Evolutionary conservation across 2,113 vertebrate species (phyloP).

Genomic region (Salvator merianae): DNA sequence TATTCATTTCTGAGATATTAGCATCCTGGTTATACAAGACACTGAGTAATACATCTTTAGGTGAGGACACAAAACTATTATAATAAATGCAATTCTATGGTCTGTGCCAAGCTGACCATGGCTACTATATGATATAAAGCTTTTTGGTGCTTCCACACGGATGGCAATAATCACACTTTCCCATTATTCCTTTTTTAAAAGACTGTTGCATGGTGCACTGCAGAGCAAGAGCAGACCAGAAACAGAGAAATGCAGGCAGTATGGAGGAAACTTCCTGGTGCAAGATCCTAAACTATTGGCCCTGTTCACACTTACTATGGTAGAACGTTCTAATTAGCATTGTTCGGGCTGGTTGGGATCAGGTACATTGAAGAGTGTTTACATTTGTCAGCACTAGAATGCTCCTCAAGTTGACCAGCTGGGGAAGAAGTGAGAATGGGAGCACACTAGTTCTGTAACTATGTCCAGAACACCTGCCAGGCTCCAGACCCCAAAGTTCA

Average conservation of each 20-base stretch:
- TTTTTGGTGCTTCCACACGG: neutral
- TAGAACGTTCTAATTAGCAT: no score
- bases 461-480: no score
- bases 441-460: no score
- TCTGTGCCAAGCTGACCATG: neutral
- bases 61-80: neutral
- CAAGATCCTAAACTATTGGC: neutral
- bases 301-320: no score
- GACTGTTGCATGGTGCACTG: no score
- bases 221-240: neutral
- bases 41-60: neutral
- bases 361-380: no score
- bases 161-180: neutral
- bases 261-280: neutral
- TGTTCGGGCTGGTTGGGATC: no score
- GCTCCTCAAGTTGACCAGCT: no score
- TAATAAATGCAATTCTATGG: neutral
- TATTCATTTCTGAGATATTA: slow-evolving; percentile 53
- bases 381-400: no score
- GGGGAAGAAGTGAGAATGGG: no score
- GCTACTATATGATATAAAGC: neutral
- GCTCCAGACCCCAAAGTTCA: no score
- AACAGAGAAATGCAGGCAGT: neutral
- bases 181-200: neutral
- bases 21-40: neutral